These are phyloP conservation scores for Steinernema feltiae DNA, from an alignment of 1,140 invertebrate genomes.

Conservation along the genomic window DNA sequence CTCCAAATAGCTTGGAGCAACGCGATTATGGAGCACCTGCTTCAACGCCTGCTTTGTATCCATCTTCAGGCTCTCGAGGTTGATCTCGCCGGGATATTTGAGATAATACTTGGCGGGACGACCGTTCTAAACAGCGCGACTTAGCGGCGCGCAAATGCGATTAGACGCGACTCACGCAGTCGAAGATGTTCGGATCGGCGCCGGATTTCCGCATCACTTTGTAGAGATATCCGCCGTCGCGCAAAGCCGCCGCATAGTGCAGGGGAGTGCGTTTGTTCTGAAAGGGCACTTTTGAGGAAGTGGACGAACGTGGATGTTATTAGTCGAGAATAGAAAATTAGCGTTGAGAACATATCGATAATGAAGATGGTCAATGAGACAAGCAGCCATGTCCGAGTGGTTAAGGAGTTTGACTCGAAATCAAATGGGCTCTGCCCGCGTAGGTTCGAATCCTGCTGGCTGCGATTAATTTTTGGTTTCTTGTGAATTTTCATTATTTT, in stretches of 20 bases:
- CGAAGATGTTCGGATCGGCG: conserved; percentile 72
- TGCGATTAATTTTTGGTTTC: no score
- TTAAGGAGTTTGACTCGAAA: conserved; percentile 33
- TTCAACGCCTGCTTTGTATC: conserved; percentile 55
- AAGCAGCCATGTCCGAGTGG: conserved; percentile 22
- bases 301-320: neutral
- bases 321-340: neutral
- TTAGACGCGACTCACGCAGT: conserved; percentile 68
- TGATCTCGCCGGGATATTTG: conserved; percentile 56
- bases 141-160: neutral
- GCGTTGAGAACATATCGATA: neutral
- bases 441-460: conserved; percentile 49
- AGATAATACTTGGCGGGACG: conserved; percentile 54
- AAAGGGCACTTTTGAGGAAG: no score
- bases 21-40: conserved; percentile 53
- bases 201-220: conserved; percentile 76
- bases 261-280: conserved; percentile 68
- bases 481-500: neutral
- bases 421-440: conserved; percentile 39
- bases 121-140: conserved; percentile 43
- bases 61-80: conserved; percentile 49
- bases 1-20: conserved; percentile 56
- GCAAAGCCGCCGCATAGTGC: conserved; percentile 77
- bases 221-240: conserved; percentile 79
- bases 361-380: neutral